These are phyloP conservation scores for Conopomorpha cramerella DNA, from an alignment of 1,140 invertebrate species.

Conservation along the genomic window DNA sequence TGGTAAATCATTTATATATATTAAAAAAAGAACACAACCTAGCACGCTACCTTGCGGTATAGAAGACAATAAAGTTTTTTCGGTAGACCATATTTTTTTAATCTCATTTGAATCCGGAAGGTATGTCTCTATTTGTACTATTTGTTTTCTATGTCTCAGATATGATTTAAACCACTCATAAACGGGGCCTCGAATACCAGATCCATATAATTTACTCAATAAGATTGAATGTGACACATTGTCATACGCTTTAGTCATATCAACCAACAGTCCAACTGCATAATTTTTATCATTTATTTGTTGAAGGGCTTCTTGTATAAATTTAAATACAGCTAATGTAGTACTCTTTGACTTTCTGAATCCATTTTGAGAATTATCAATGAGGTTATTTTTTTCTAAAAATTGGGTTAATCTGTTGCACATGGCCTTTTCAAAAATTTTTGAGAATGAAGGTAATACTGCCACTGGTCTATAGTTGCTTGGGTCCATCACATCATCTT, in stretches of 20 bases:
- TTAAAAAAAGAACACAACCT: neutral
- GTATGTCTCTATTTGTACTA: slow-evolving; percentile 1
- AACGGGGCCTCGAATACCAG: neutral
- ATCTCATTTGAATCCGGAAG: neutral
- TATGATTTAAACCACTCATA: slow-evolving; percentile 3
- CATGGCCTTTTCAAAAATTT: slow-evolving; percentile 1
- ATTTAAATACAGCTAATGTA: neutral
- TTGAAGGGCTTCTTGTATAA: neutral
- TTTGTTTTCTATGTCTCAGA: neutral
- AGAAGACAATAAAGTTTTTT: neutral
- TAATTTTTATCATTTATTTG: neutral
- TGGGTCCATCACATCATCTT: neutral
- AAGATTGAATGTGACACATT: slow-evolving; percentile 1
- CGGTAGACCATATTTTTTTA: neutral
- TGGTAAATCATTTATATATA: slow-evolving; percentile 1
- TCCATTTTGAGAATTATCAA: neutral
- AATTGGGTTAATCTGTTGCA: neutral
- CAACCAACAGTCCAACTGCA: neutral
- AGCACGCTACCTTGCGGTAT: slow-evolving; percentile 1
- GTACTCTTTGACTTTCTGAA: neutral
- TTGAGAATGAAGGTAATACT: slow-evolving; percentile 1
- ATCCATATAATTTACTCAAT: neutral
- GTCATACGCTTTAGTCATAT: slow-evolving; percentile 4
- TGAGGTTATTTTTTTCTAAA: neutral
- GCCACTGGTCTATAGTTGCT: slow-evolving; percentile 1